Conservation (phyloP, 2,888 invertebrate species). For the Cheiracanthium punctorium region DNA sequence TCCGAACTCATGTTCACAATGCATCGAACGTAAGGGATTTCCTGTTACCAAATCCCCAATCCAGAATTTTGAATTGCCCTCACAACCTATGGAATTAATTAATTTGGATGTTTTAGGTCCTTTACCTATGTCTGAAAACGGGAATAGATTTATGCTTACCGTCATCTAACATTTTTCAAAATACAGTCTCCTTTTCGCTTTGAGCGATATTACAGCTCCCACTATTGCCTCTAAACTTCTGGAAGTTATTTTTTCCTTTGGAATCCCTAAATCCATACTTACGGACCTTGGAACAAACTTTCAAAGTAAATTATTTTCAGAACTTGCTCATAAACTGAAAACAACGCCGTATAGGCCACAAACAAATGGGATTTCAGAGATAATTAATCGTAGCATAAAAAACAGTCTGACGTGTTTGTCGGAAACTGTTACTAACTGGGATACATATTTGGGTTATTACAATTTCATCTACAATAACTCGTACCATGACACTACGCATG, state of each 20-base stretch:
- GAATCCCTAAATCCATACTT: neutral
- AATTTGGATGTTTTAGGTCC: constrained; percentile 16
- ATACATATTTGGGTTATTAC: constrained; percentile 18
- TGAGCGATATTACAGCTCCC: neutral
- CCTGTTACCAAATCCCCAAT: neutral
- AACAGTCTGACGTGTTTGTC: constrained; percentile 1
- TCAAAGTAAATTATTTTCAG: neutral
- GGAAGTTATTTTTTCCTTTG: neutral
- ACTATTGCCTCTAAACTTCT: no score
- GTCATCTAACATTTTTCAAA: constrained; percentile 15
- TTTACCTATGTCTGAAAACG: neutral
- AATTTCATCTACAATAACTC: constrained; percentile 21
- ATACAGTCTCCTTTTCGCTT: constrained; percentile 8
- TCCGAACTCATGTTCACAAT: neutral
- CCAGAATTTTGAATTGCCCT: neutral
- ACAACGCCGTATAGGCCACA: neutral
- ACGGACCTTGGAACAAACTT: constrained; percentile 19
- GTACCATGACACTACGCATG: neutral
- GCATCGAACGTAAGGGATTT: constrained; percentile 23
- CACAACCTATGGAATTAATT: constrained; percentile 16
- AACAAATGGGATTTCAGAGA: neutral
- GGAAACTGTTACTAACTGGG: neutral
- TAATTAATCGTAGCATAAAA: neutral
- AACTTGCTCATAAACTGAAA: constrained; percentile 22
- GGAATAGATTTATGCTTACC: neutral